Evolutionary conservation across 2,797 vertebrate genomes (phyloP), one percentile per base, ranked within the genome.

Genomic region (Enteromius paludinosus): DNA sequence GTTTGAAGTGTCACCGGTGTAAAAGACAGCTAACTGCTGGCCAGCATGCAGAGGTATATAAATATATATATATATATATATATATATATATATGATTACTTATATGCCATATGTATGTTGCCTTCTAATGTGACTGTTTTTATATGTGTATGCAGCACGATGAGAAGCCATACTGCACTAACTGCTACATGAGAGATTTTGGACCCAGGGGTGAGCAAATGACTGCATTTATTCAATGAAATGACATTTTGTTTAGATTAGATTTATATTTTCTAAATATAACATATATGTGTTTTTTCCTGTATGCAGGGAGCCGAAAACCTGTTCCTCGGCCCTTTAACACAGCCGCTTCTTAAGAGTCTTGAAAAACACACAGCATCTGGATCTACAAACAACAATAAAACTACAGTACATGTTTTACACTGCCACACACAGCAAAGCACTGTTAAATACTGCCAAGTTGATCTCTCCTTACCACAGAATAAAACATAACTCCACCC

Each of bases 1-100:
- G 95, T 89, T 92, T 96, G 87, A 96, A 96, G 90, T 96, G 95
- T 89, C 92, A 94, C 71, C 89, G 81, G 12, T 96, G 95, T 88
- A 96, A 94, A 87, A 89, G 93, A 83, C 95, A 95, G 81, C 93
- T 96, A 78, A 95, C 91, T 66, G 86, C 95, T 4, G 95, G 95
- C 83, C 94, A 95, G 79, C 94, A 95, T 81, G 94, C 93, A 68
- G 94, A 95, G 94, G 93, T 95, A 93, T 12, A 30, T 20, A 52
- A 25, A 83, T 47, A 56, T 30, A 3, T 10, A 38, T 35, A 35
- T 35, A 35, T n/a, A n/a, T n/a, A 3, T n/a, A n/a, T 95, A 93
- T 15, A 28, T 18, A 49, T 33, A 83, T 47, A 56, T 41, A 1
- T 11, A 17, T 61, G 59, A 30, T 30, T 73, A 43, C 38, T 23